Conservation (phyloP, 1,140 invertebrate genomes). For the Solen grandis region DNA sequence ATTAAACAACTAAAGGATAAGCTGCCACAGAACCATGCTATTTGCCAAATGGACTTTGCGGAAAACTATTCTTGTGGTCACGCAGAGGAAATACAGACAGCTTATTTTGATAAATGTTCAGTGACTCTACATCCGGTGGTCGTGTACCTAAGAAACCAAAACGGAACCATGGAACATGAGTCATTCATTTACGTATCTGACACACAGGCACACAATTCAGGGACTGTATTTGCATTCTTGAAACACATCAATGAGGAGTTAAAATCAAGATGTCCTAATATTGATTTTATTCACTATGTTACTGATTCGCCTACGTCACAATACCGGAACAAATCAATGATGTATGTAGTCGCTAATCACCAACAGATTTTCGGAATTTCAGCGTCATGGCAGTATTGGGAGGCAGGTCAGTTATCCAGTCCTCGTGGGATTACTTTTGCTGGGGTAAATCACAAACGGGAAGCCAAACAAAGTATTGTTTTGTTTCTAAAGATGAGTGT, state of each 20-base stretch:
- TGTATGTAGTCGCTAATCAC: slow-evolving; percentile 22
- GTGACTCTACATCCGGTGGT: slow-evolving; percentile 20
- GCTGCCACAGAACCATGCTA: not conserved
- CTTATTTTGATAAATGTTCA: slow-evolving; percentile 17
- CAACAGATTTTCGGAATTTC: slow-evolving; percentile 15
- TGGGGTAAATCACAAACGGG: not conserved
- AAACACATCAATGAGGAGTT: not conserved
- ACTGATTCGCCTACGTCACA: slow-evolving; percentile 46
- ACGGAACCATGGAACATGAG: not conserved
- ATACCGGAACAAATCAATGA: slow-evolving; percentile 51
- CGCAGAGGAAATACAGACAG: slow-evolving; percentile 30
- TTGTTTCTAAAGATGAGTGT: slow-evolving; percentile 10
- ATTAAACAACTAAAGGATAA: not conserved
- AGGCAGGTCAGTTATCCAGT: not conserved
- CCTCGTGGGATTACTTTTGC: not conserved
- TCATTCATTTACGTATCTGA: slow-evolving; percentile 13
- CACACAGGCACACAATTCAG: not conserved
- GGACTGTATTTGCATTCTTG: slow-evolving; percentile 8
- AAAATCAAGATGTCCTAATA: not conserved
- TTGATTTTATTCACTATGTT: slow-evolving; percentile 37
- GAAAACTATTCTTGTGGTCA: slow-evolving; percentile 6
- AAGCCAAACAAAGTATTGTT: slow-evolving; percentile 1
- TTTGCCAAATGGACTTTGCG: slow-evolving; percentile 31
- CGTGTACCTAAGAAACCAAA: not conserved
- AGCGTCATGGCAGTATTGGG: slow-evolving; percentile 13